Evolutionary conservation across 2,888 invertebrate species (phyloP).

Genomic region (Callyntrura guangdongensis): DNA sequence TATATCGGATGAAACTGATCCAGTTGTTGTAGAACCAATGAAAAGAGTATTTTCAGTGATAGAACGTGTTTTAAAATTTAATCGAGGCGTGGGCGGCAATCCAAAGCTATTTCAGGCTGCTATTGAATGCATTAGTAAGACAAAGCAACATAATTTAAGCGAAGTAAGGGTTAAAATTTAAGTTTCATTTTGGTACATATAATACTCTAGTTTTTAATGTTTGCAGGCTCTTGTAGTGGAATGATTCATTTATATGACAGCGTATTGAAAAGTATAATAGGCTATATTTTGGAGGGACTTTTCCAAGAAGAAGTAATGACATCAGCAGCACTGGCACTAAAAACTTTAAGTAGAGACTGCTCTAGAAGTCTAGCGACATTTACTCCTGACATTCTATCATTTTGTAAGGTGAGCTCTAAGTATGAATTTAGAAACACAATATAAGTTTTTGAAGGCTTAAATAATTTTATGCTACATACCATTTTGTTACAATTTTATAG

Average conservation of each 20-base stretch:
- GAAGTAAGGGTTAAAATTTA: background rate
- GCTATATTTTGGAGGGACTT: slow-evolving; percentile 82
- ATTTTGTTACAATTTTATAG: slow-evolving; percentile 61
- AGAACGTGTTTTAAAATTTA: slow-evolving; percentile 82
- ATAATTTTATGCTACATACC: background rate
- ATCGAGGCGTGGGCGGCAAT: slow-evolving; percentile 75
- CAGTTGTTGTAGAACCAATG: slow-evolving; percentile 82
- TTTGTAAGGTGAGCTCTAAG: slow-evolving; percentile 80
- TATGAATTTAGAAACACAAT: background rate
- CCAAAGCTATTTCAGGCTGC: slow-evolving; percentile 83
- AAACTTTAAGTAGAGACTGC: slow-evolving; percentile 83
- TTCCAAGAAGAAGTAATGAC: slow-evolving; percentile 81
- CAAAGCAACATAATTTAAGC: background rate
- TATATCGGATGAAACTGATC: slow-evolving; percentile 83
- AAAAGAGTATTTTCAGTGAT: slow-evolving; percentile 82
- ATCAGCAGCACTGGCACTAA: slow-evolving; percentile 82
- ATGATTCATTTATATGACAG: slow-evolving; percentile 81
- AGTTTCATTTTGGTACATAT: no score
- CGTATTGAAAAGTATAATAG: slow-evolving; percentile 82
- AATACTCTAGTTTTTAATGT: no score
- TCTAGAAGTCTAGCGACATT: slow-evolving; percentile 80
- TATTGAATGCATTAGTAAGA: slow-evolving; percentile 84
- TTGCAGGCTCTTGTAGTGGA: slow-evolving; percentile 81
- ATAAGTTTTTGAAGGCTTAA: background rate
- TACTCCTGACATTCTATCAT: slow-evolving; percentile 82